These are phyloP conservation scores for Distichodus sexfasciatus DNA, from an alignment of 2,797 vertebrate species.

Conservation along the genomic window DNA sequence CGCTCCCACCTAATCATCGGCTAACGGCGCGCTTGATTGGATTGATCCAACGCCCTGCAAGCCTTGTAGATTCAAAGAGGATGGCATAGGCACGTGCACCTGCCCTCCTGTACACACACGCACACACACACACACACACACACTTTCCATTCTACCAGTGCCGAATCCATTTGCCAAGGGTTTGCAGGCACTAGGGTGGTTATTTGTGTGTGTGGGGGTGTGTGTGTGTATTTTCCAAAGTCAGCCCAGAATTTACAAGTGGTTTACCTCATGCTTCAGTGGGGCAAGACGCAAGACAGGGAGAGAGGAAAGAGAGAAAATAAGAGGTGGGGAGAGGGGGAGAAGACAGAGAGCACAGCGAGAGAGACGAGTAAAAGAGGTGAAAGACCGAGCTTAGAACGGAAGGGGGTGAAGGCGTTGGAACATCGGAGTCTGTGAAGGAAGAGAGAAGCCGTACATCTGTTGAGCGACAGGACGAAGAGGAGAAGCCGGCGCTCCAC, in stretches of 20 bases:
- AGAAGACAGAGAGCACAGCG: not conserved
- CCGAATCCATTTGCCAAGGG: slow-evolving; percentile 27
- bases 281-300: slow-evolving; percentile 29
- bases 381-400: too few relatives aligned
- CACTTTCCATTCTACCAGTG: slow-evolving; percentile 10
- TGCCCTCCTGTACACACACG: too few relatives aligned
- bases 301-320: slow-evolving; percentile 40
- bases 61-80: not conserved
- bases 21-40: slow-evolving; percentile 57
- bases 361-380: not conserved
- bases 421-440: too few relatives aligned
- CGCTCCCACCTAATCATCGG: slow-evolving; percentile 63
- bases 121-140: slow-evolving; percentile 14
- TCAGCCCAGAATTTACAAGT: slow-evolving; percentile 51
- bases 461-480: too few relatives aligned
- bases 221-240: slow-evolving; percentile 38
- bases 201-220: slow-evolving; percentile 3
- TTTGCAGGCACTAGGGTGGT: slow-evolving; percentile 7
- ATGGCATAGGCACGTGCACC: not conserved
- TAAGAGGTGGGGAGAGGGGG: slow-evolving; percentile 16
- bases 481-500: slow-evolving; percentile 9
- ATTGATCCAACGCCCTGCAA: slow-evolving; percentile 55
- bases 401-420: too few relatives aligned
- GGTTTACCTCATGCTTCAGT: slow-evolving; percentile 49
- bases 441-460: too few relatives aligned